Evolutionary conservation across 2,888 invertebrate species (phyloP), one percentile per base, ranked within the genome.

Genomic region (Tetropium fuscum): DNA sequence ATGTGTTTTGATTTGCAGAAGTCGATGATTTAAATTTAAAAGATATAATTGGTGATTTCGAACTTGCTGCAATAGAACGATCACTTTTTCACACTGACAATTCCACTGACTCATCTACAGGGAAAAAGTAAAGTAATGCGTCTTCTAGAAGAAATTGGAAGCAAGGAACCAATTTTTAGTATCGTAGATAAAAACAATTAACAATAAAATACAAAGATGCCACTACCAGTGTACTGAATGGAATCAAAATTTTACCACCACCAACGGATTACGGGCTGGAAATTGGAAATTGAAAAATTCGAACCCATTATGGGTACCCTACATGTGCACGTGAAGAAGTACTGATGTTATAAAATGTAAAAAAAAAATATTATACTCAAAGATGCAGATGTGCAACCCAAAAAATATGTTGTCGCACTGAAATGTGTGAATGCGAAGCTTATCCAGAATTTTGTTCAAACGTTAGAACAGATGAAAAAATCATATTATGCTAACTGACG

Each of bases 51-150:
- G 25, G 47, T 30, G 10, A 47, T 20, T 27, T 11, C 30, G 47
- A 47, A 27, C 30, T 47, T 27, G 27, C 27, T 11, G 47, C 47
- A 27, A 27, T 47, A 27, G 27, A 15, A 47, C 47, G 47, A 47
- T 47, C 47, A 10, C 27, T 47, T n/a, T 47, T 25, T 25, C 19
- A 44, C n/a, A n/a, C n/a, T n/a, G n/a, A n/a, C n/a, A n/a, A n/a
- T n/a, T n/a, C n/a, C n/a, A n/a, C 22, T 22, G 22, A 22, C 7
- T 27, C 27, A 47, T 13, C n/a, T 27, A 47, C 47, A 25, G 30
- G 47, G 47, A 27, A 47, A 47, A 27, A 47, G 47, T 47, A 47
- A 47, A 47, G 6, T 47, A 47, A 47, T 44, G 19, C 45, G 22
- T 44, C 19, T 44, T 20, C 5, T 44, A 22, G 22, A 22, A 22